Evolutionary conservation across 1,140 invertebrate genomes (phyloP).

Genomic region (Drosophila asahinai): DNA sequence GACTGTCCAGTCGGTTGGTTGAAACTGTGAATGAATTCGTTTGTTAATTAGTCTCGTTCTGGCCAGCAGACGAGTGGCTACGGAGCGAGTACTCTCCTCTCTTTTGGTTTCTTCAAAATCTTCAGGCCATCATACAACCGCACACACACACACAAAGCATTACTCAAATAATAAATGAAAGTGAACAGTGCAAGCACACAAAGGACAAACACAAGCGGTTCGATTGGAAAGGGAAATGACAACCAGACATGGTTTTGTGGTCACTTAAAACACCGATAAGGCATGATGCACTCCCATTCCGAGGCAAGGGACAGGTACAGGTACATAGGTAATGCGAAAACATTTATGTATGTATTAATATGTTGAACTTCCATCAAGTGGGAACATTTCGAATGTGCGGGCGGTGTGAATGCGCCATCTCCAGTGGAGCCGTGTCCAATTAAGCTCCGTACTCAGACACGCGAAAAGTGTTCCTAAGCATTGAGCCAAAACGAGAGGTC

Average conservation of each 20-base stretch:
- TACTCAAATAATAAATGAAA: not conserved
- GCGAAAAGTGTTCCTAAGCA: too few species aligned
- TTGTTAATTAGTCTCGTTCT: conserved; percentile 5
- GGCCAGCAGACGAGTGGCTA: not conserved
- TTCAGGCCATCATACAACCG: not conserved
- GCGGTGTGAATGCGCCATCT: not conserved
- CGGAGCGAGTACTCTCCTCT: not conserved
- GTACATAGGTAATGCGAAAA: not conserved
- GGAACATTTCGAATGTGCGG: not conserved
- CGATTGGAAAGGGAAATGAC: not conserved
- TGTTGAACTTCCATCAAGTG: not conserved
- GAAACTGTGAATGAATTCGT: conserved; percentile 55
- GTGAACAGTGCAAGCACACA: conserved; percentile 5
- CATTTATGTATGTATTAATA: not conserved
- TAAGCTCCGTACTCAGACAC: too few species aligned
- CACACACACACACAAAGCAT: not conserved
- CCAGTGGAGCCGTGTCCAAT: not conserved
- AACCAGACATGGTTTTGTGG: not conserved
- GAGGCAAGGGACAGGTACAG: not conserved
- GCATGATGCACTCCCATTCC: not conserved
- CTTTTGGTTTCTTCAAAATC: not conserved
- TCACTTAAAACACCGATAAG: not conserved
- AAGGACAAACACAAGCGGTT: conserved; percentile 19
- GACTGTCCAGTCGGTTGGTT: conserved; percentile 62
- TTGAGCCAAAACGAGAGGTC: too few species aligned